Evolutionary conservation across 2,113 vertebrate genomes (phyloP).

Genomic region (Oncorhynchus clarkii): DNA sequence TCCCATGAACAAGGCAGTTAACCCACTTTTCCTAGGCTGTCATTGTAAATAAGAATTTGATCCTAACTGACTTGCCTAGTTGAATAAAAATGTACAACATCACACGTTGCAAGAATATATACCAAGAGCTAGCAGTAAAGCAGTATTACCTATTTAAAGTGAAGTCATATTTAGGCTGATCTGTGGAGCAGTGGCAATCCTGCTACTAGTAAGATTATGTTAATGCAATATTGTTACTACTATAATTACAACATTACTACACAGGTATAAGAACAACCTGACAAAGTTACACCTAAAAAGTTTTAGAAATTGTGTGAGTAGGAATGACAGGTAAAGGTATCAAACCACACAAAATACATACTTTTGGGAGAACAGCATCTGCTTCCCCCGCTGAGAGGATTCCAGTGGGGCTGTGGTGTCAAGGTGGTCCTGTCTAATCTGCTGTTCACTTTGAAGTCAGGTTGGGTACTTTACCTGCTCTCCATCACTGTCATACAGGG

Average conservation of each 20-base stretch:
- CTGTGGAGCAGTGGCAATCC: not conserved
- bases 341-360: not conserved
- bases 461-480: constrained; percentile 18
- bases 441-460: constrained; percentile 10
- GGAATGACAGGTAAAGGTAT: not conserved
- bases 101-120: not conserved
- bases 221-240: not conserved
- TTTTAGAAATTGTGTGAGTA: not conserved
- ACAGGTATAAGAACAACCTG: not conserved
- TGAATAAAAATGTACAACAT: not conserved
- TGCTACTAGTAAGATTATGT: not conserved
- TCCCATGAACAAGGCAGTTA: too few relatives aligned
- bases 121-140: not conserved
- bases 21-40: too few relatives aligned
- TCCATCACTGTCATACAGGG: constrained; percentile 36
- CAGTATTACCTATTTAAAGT: not conserved
- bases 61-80: too few relatives aligned
- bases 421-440: constrained; percentile 33
- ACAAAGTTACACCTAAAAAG: not conserved
- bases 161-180: not conserved
- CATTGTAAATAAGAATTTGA: too few relatives aligned
- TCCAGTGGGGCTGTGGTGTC: constrained; percentile 13
- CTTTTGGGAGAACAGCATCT: not conserved
- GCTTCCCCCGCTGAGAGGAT: not conserved
- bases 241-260: not conserved